phyloP scores from a whole-genome alignment of 2,888 invertebrate genomes.

The Athalia circularis region DNA sequence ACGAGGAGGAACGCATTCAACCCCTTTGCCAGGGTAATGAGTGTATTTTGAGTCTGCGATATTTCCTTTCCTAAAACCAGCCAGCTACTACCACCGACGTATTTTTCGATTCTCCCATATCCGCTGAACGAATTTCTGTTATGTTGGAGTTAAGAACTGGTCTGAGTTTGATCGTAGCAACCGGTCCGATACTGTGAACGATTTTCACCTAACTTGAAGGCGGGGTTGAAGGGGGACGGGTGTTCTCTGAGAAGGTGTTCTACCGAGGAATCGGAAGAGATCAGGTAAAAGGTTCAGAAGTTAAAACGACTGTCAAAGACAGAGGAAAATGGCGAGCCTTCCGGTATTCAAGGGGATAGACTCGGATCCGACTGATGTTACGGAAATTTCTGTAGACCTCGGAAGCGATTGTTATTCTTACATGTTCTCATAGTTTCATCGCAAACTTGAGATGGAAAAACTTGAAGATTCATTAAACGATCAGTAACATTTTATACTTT shows the following conservation, averaged over 20 bases:
- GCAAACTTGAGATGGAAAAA: neutral
- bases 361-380: too few relatives aligned
- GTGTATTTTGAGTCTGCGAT: slow-evolving; percentile 24
- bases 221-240: neutral
- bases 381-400: neutral
- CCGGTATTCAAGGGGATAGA: slow-evolving; percentile 29
- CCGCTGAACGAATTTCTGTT: slow-evolving; percentile 27
- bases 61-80: slow-evolving; percentile 14
- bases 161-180: slow-evolving; percentile 27
- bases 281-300: slow-evolving; percentile 23
- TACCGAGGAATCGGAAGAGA: slow-evolving; percentile 27
- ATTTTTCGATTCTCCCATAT: neutral
- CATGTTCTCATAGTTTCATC: neutral
- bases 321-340: neutral
- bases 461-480: slow-evolving; percentile 1
- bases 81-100: slow-evolving; percentile 14
- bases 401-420: neutral
- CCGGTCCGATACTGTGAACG: slow-evolving; percentile 34
- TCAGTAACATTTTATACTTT: neutral
- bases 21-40: slow-evolving; percentile 17
- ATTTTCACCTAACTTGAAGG: slow-evolving; percentile 14
- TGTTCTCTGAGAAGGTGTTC: slow-evolving; percentile 15
- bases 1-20: slow-evolving; percentile 32
- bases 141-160: slow-evolving; percentile 24
- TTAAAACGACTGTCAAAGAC: slow-evolving; percentile 40